phyloP scores from a whole-genome alignment of 2,797 vertebrate genomes.

The Chaetophractus vellerosus region DNA sequence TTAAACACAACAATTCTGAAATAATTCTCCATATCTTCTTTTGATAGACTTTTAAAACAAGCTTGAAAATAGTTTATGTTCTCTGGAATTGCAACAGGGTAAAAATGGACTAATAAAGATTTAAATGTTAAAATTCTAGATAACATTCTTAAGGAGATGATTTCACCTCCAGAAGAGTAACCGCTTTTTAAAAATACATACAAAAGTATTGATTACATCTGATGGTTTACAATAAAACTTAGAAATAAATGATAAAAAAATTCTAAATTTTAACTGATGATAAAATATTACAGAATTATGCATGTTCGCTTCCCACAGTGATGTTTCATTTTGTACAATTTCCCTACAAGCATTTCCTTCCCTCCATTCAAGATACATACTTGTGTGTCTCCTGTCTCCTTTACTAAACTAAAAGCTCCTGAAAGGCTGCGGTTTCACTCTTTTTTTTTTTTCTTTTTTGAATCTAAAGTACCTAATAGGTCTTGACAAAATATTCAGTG shows the following conservation, averaged over 20 bases:
- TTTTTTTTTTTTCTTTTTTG: neutral
- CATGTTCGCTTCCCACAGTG: neutral
- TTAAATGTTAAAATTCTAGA: constrained; percentile 28
- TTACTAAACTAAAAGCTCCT: neutral
- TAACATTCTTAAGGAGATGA: neutral
- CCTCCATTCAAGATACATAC: neutral
- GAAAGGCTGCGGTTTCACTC: neutral
- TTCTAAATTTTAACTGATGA: neutral
- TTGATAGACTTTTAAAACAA: constrained; percentile 30
- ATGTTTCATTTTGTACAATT: neutral
- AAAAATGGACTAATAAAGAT: neutral
- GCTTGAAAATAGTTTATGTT: neutral
- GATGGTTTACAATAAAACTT: neutral
- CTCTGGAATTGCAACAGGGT: constrained; percentile 55
- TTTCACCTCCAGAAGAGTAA: neutral
- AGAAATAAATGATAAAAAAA: neutral
- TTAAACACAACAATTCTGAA: neutral
- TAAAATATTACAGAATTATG: neutral
- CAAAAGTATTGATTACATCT: neutral
- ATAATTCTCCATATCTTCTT: constrained; percentile 6
- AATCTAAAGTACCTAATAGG: neutral
- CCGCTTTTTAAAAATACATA: neutral
- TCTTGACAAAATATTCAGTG: neutral
- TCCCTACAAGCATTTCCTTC: neutral
- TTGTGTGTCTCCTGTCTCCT: neutral